These are phyloP conservation scores for Agapetus fuscipes DNA, from an alignment of 2,888 invertebrate species.

Conservation along the genomic window DNA sequence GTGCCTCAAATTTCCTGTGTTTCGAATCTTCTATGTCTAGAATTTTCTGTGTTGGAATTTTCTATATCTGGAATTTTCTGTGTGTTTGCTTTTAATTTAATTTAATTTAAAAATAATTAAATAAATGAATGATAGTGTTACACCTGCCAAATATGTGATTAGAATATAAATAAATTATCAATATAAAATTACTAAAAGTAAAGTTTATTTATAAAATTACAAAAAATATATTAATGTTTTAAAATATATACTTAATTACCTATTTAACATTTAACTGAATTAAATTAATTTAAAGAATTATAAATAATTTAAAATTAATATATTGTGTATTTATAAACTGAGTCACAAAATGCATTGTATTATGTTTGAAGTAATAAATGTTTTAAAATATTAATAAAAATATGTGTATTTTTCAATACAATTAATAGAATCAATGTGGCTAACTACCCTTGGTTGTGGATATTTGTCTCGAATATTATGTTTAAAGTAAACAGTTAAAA, in stretches of 20 bases:
- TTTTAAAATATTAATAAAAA: neutral
- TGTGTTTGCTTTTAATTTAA: too few species aligned
- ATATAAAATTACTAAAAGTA: neutral
- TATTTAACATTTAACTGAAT: neutral
- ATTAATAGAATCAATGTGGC: neutral
- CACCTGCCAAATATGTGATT: constrained; percentile 14
- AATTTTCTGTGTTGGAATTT: neutral
- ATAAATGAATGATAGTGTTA: too few species aligned
- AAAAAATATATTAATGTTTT: neutral
- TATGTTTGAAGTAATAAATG: neutral
- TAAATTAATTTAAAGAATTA: neutral
- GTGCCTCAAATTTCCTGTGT: neutral
- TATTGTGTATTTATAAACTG: neutral
- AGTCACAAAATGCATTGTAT: neutral
- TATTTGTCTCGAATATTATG: neutral
- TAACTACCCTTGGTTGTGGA: neutral
- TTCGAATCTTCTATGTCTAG: neutral
- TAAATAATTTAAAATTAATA: too few species aligned
- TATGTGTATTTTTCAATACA: neutral
- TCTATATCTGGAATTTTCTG: constrained; percentile 4
- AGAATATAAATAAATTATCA: neutral
- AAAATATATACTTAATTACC: neutral
- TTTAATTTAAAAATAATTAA: too few species aligned
- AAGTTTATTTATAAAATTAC: neutral
- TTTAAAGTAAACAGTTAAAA: neutral